Conservation (phyloP, 2,113 vertebrate species). For the Puntigrus tetrazona region DNA sequence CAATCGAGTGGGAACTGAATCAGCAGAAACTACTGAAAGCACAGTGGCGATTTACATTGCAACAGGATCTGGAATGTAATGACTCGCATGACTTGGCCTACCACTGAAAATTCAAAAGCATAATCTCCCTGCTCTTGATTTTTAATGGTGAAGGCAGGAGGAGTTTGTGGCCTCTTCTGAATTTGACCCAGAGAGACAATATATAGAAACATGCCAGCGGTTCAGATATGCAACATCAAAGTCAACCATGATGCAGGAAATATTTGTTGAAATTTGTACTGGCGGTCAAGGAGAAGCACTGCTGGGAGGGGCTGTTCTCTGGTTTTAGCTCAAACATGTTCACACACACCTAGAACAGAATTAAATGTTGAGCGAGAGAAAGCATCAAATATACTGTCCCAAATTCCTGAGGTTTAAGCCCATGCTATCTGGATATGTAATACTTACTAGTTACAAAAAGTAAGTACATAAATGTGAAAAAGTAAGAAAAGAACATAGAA, state of each 20-base stretch:
- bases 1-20: constrained; percentile 19
- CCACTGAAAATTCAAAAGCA: background rate
- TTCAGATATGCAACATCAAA: constrained; percentile 40
- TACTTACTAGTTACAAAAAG: no score
- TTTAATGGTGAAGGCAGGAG: background rate
- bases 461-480: no score
- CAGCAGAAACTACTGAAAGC: constrained; percentile 1
- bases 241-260: constrained; percentile 36
- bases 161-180: constrained; percentile 15
- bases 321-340: no score
- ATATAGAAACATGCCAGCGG: constrained; percentile 16
- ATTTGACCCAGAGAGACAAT: constrained; percentile 17
- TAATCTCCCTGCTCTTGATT: background rate
- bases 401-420: no score
- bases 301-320: background rate
- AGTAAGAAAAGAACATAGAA: no score
- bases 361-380: no score
- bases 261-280: constrained; percentile 13
- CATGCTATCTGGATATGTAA: no score
- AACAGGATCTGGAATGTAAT: background rate
- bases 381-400: no score
- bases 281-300: background rate
- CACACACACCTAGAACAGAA: no score
- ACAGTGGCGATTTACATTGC: background rate
- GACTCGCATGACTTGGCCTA: background rate